Base-by-base conservation (phyloP, 2,113 vertebrate genomes). In the Gambusia affinis region DNA sequence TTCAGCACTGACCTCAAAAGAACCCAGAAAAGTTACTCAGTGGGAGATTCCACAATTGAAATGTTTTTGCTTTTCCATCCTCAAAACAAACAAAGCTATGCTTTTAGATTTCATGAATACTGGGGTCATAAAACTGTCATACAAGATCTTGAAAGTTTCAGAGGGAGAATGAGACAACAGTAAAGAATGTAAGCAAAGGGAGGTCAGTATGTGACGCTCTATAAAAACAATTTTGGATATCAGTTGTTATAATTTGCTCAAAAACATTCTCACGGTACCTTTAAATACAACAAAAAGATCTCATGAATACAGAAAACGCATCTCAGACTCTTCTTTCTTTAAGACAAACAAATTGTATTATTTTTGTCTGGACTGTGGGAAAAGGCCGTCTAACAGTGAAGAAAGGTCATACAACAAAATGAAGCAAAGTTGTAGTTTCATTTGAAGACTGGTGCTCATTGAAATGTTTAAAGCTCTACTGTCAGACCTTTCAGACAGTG, bases 231-330 rank as follows among this genome's bases (percentile, higher is more conserved):
- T 63, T 69, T 66, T 71, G 28, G n/a, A 70, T 57, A 68, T 68
- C 67, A 60, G 51, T 66, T 65, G 63, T 70, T 60, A 68, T 33
- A 70, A 72, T 0, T 22, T 29, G 66, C 24, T 72, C 31, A 19
- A 29, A 66, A 82, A 75, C 70, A 77, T 80, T 74, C 39, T 47
- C 67, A 76, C 27, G 12, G 28, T 54, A 10, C 22, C 29, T 28
- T 15, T 54, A 17, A 39, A 68, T 3, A 44, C 47, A 19, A 47
- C 17, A 63, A 0, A 3, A 19, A 14, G 4, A 29, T 67, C 0
- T 44, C 67, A 60, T 0, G 44, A 47, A 47, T 47, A 47, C 47
- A 19, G 47, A 11, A 63, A 0, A 7, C 24, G 12, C 3, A 29
- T 67, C 0, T 44, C 67, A 29, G 0, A 29, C n/a, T 33, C 51